Evolutionary conservation across 1,140 invertebrate species (phyloP).

Genomic region (Ridgeia piscesae): DNA sequence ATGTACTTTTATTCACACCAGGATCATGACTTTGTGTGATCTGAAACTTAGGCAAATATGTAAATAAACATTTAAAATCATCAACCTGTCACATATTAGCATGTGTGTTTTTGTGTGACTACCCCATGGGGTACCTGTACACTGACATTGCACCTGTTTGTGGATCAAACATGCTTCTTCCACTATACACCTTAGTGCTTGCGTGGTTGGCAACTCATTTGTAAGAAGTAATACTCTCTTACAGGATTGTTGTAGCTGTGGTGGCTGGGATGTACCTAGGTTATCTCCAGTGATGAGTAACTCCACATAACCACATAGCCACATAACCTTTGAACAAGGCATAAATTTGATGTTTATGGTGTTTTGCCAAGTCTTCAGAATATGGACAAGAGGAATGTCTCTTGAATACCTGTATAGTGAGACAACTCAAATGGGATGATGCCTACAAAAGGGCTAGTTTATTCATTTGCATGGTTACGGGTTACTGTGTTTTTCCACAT

Average conservation of each 20-base stretch:
- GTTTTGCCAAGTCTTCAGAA: not conserved
- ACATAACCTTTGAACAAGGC: not conserved
- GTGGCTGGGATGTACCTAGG: not conserved
- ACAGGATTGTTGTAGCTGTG: not conserved
- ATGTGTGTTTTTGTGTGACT: not conserved
- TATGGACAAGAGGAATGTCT: not conserved
- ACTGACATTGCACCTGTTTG: no score
- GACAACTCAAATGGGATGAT: not conserved
- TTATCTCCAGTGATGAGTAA: not conserved
- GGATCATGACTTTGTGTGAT: no score
- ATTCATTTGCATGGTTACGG: not conserved
- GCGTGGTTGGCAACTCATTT: not conserved
- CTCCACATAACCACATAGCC: not conserved
- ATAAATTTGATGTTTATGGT: not conserved
- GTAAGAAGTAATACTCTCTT: not conserved
- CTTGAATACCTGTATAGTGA: not conserved
- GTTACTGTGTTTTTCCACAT: not conserved
- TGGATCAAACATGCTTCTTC: no score
- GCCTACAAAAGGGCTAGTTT: not conserved
- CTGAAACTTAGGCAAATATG: no score
- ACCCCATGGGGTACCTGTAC: no score
- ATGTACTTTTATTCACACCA: no score
- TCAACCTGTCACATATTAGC: not conserved
- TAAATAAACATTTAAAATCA: not conserved
- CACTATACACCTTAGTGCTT: not conserved